Evolutionary conservation across 2,888 invertebrate genomes (phyloP).

Genomic region (Maniola hyperantus): DNA sequence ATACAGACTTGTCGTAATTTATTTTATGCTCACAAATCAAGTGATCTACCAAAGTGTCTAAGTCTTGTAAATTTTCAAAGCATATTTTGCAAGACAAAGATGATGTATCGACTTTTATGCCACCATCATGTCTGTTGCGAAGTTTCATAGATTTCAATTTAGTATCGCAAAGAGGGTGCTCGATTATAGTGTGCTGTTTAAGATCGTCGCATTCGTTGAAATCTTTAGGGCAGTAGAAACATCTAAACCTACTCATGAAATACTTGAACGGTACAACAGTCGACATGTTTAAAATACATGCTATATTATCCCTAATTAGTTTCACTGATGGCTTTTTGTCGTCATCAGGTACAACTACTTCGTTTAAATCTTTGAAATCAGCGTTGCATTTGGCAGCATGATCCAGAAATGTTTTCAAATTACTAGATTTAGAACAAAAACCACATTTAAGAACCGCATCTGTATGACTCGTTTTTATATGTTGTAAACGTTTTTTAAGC

Average conservation of each 20-base stretch:
- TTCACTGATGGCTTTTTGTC: conserved; percentile 52
- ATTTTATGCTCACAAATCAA: conserved; percentile 54
- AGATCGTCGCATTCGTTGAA: conserved; percentile 61
- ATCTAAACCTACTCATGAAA: conserved; percentile 63
- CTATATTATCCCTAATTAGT: conserved; percentile 57
- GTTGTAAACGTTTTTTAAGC: conserved; percentile 50
- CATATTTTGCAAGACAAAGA: conserved; percentile 61
- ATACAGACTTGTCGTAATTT: conserved; percentile 51
- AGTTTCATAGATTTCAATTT: conserved; percentile 60
- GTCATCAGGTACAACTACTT: conserved; percentile 42
- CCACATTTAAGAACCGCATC: conserved; percentile 50
- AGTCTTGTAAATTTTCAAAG: conserved; percentile 48
- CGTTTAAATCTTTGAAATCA: conserved; percentile 19
- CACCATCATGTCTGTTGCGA: conserved; percentile 59
- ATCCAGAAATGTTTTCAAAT: conserved; percentile 42
- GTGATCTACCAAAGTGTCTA: conserved; percentile 54
- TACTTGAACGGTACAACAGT: conserved; percentile 69
- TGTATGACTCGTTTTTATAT: conserved; percentile 57
- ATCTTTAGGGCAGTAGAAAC: conserved; percentile 70
- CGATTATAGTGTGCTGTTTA: conserved; percentile 57
- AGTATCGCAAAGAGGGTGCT: conserved; percentile 64
- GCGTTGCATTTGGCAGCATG: conserved; percentile 33
- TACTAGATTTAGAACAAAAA: conserved; percentile 52
- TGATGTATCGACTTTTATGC: conserved; percentile 65
- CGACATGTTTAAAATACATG: conserved; percentile 64